phyloP scores from a whole-genome alignment of 2,113 vertebrate species.

The Microtus ochrogaster region DNA sequence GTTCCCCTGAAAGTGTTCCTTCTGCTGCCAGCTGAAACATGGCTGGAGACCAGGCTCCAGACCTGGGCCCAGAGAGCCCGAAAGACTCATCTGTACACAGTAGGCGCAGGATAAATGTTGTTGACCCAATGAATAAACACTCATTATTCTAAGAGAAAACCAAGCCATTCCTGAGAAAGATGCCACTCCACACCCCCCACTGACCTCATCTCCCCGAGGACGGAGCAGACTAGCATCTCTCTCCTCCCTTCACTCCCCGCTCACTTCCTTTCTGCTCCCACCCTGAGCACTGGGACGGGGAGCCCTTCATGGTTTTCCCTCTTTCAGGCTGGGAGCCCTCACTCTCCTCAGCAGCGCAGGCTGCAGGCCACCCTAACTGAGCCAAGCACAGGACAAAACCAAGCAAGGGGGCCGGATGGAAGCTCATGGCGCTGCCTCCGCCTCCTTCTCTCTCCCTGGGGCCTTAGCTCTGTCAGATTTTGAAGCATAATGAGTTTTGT shows the following conservation, averaged over 20 bases:
- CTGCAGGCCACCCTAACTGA: neutral
- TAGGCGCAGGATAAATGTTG: neutral
- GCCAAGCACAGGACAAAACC: neutral
- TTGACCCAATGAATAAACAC: neutral
- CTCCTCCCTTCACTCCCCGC: neutral
- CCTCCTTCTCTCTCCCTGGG: constrained; percentile 50
- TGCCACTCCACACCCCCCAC: neutral
- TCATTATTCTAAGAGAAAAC: neutral
- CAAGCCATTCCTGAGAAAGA: neutral
- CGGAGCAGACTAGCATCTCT: neutral
- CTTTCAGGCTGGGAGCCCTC: neutral
- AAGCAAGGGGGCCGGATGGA: neutral
- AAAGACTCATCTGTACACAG: neutral
- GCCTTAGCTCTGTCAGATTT: constrained; percentile 71
- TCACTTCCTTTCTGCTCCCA: neutral
- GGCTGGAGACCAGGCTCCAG: neutral
- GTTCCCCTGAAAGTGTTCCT: neutral
- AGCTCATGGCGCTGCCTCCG: neutral
- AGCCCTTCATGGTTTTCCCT: neutral
- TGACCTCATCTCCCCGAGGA: neutral
- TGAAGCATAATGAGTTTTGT: constrained; percentile 81
- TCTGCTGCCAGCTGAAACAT: neutral
- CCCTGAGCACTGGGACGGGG: neutral
- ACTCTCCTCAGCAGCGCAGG: neutral
- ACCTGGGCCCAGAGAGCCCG: neutral